A percentile compares a stretch with the other conserved stretches of the same genome.
Conservation (phyloP, 2,797 vertebrate species). For the Sparidentex hasta region DNA sequence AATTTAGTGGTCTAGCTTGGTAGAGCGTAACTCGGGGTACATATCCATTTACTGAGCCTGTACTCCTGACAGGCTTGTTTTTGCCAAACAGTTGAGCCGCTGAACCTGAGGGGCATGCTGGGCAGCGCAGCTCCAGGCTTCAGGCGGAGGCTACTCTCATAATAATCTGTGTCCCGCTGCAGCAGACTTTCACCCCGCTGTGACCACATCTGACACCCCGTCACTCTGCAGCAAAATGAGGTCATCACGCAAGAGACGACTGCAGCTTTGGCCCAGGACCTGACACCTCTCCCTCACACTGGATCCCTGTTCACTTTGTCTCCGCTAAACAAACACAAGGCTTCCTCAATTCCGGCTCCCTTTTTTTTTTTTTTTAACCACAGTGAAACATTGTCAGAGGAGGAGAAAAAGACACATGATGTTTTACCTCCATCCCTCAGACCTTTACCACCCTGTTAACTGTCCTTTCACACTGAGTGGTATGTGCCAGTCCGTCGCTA, state of each 20-base stretch:
- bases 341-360: conserved; percentile 9
- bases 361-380: conserved; percentile 11
- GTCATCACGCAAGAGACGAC: conserved; percentile 68
- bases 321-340: conserved; percentile 49
- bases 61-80: conserved; percentile 58
- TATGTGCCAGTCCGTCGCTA: conserved; percentile 35
- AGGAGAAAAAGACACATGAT: conserved; percentile 26
- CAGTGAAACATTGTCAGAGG: conserved; percentile 34
- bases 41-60: conserved; percentile 71
- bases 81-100: conserved; percentile 63
- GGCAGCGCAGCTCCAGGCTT: conserved; percentile 11
- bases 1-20: conserved; percentile 85
- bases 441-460: conserved; percentile 32
- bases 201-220: conserved; percentile 73
- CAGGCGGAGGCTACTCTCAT: conserved; percentile 33
- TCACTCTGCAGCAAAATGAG: conserved; percentile 71
- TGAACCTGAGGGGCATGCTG: conserved; percentile 39
- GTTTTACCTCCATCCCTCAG: conserved; percentile 20
- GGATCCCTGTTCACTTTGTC: conserved; percentile 52
- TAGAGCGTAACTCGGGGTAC: conserved; percentile 58
- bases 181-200: conserved; percentile 75
- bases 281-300: conserved; percentile 50
- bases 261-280: conserved; percentile 53
- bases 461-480: conserved; percentile 49
- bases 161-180: conserved; percentile 49